Base-by-base conservation (phyloP, 2,797 vertebrate species). In the Darevskia nairensis region DNA sequence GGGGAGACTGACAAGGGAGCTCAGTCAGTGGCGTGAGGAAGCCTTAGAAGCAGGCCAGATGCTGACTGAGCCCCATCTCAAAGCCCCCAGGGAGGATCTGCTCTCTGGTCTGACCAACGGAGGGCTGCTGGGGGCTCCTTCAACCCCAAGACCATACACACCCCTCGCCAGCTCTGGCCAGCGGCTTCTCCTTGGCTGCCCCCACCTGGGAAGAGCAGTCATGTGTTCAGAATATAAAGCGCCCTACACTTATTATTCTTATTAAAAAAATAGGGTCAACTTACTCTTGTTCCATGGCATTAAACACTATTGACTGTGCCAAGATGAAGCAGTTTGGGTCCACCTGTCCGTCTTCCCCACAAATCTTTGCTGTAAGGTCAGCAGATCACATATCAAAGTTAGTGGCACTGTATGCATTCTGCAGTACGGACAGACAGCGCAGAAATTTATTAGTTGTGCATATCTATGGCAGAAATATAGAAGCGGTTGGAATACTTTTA, bases 301-400 rank as follows among this genome's bases (percentile, higher is more conserved):
- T 92, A 90, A 98, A 98, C 91, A 98, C 98, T 69, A 98, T 95
- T 8, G 97, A 97, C 97, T 99, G 99, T 77, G 99, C 98, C 87
- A 97, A 97, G 92, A 99, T 96, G 50, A 99, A 99, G 96, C 99
- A 99, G 96, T 99, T 99, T 55, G 99, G 99, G 94, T 99, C 98
- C 97, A 99, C 99, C 94, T 99, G 98, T 86, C 99, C 99, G 2
- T 99, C 99, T 95, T 99, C 99, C 69, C 99, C 99, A 93, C 99
- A 99, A 87, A 99, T 99, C 94, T 98, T 99, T 89, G 99, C 99
- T 99, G 95, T 80, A 94, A 96, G 91, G 90, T 94, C 15, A 80
- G n/a, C 69, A 59, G 41, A 81, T n/a, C 41, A 55, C 50, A 41
- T 3, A 68, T 1, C 3, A 11, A 8, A 1, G n/a, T 81, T 74